A percentile compares a stretch with the other conserved stretches of the same genome.
Evolutionary conservation across 2,888 invertebrate genomes (phyloP).

Genomic region (Tridacna crocea): DNA sequence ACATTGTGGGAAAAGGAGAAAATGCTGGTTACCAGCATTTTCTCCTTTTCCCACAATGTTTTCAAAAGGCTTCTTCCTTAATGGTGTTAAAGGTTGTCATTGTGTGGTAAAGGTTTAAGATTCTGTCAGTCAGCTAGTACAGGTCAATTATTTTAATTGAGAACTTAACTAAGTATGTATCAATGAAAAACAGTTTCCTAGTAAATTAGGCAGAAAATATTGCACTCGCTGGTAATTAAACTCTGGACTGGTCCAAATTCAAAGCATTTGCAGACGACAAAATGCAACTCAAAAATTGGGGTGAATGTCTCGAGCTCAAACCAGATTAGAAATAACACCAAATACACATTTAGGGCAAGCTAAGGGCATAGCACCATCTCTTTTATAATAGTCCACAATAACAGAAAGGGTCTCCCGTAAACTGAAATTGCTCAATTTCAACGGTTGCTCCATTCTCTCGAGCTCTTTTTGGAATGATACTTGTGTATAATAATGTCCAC

Average conservation of each 20-base stretch:
- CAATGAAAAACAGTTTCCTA: too few species aligned
- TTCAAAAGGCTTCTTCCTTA: not conserved
- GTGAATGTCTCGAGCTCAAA: not conserved
- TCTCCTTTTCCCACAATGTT: not conserved
- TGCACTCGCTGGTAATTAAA: too few species aligned
- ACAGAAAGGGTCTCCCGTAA: conserved; percentile 72
- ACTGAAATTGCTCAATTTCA: conserved; percentile 60
- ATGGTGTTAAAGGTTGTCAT: too few species aligned
- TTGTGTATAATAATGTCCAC: conserved; percentile 78
- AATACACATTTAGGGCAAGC: conserved; percentile 81
- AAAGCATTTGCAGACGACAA: too few species aligned
- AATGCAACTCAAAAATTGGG: too few species aligned
- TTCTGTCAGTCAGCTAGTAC: too few species aligned
- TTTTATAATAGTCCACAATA: conserved; percentile 72
- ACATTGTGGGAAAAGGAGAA: not conserved
- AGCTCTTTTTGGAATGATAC: conserved; percentile 68
- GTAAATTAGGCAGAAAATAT: too few species aligned
- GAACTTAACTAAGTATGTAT: too few species aligned
- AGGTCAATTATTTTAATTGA: too few species aligned
- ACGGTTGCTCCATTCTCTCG: conserved; percentile 63
- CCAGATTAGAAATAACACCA: conserved; percentile 55
- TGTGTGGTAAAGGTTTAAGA: too few species aligned
- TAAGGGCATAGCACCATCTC: conserved; percentile 68
- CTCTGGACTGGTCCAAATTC: too few species aligned
- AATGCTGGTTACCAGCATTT: not conserved